A percentile compares a stretch with the other conserved stretches of the same genome.
Conservation (phyloP, 2,797 vertebrate genomes). For the Macroramphosus scolopax region DNA sequence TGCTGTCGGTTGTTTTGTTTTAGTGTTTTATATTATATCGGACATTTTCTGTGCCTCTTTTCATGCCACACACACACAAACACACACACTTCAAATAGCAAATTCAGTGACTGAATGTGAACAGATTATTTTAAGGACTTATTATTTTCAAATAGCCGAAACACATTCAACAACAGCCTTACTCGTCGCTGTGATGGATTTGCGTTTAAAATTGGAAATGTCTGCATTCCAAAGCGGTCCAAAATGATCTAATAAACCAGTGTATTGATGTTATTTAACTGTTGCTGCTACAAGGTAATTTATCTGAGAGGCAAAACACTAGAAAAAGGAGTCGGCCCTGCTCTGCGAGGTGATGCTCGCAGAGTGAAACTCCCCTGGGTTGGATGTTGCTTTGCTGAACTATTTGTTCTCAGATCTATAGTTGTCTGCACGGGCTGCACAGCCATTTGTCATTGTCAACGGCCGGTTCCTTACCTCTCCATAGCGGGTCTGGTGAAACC, state of each 20-base stretch:
- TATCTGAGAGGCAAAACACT: slow-evolving; percentile 11
- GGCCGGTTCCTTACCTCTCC: slow-evolving; percentile 9
- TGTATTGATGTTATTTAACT: slow-evolving; percentile 10
- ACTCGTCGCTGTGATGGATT: slow-evolving; percentile 1
- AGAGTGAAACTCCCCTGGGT: slow-evolving; percentile 32
- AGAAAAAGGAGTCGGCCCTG: slow-evolving; percentile 29
- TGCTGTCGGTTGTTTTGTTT: background rate
- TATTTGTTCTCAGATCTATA: slow-evolving; percentile 44
- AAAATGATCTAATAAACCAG: no score
- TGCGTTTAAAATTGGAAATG: slow-evolving; percentile 1
- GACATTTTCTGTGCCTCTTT: no score
- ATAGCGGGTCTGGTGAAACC: slow-evolving; percentile 12
- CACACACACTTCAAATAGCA: no score
- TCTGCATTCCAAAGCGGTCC: background rate
- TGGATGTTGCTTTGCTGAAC: slow-evolving; percentile 43
- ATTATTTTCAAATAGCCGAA: no score
- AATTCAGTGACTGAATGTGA: no score
- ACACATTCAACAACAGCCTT: background rate
- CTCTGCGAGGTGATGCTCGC: slow-evolving; percentile 16
- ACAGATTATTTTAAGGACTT: no score
- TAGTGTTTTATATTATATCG: no score
- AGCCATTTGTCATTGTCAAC: slow-evolving; percentile 63
- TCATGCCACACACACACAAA: no score
- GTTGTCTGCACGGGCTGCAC: slow-evolving; percentile 26
- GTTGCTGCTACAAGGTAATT: slow-evolving; percentile 24